phyloP scores from a whole-genome alignment of 1,140 invertebrate species.

The Scaptomyza pallida region DNA sequence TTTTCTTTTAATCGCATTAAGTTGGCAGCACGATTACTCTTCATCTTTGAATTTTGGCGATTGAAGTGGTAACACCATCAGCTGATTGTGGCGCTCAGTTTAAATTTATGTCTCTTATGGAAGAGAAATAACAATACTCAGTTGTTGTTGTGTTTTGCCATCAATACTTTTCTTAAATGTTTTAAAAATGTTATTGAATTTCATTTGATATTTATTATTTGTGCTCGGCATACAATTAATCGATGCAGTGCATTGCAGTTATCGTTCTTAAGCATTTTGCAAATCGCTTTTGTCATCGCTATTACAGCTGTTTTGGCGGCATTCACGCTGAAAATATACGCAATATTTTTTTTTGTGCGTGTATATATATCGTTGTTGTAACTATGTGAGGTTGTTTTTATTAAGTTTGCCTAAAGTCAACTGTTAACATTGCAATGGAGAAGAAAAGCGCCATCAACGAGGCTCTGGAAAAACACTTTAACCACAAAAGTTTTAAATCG shows the following conservation, averaged over 20 bases:
- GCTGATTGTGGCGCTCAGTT: conserved; percentile 1
- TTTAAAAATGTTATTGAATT: background rate
- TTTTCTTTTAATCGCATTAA: background rate
- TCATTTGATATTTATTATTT: background rate
- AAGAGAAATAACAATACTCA: background rate
- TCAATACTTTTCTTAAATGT: background rate
- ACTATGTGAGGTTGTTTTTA: conserved; percentile 4
- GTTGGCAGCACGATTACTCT: background rate
- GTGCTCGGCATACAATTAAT: conserved; percentile 1
- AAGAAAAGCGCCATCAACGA: conserved; percentile 45
- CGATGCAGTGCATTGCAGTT: background rate
- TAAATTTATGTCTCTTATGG: conserved; percentile 1
- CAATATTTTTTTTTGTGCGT: conserved; percentile 31
- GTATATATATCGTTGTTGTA: background rate
- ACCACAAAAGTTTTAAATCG: conserved; percentile 74
- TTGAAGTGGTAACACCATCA: background rate
- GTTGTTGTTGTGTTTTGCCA: background rate
- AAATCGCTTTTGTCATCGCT: conserved; percentile 21
- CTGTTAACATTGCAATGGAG: conserved; percentile 25
- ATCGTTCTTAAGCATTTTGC: background rate
- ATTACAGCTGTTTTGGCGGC: conserved; percentile 51
- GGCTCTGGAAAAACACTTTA: conserved; percentile 65
- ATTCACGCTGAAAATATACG: conserved; percentile 37
- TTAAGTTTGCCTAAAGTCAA: conserved; percentile 9
- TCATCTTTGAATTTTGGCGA: background rate